These are phyloP conservation scores for Vulpes vulpes DNA, from an alignment of 2,113 vertebrate genomes.

Conservation along the genomic window DNA sequence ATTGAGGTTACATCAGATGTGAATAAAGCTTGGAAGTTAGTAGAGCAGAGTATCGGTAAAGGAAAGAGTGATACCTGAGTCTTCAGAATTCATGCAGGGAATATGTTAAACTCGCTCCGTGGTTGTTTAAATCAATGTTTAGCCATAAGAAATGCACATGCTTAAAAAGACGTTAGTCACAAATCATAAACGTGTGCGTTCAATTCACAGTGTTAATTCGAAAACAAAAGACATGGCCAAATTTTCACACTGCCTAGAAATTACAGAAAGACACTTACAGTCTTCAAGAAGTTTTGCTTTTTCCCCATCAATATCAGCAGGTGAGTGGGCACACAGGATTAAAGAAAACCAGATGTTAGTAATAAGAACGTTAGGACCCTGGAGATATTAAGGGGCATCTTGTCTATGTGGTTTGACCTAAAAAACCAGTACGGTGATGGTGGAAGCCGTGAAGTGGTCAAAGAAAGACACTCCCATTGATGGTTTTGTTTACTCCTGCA, in stretches of 20 bases:
- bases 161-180: conserved; percentile 75
- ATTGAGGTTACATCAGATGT: conserved; percentile 83
- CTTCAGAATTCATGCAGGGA: conserved; percentile 64
- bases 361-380: conserved; percentile 80
- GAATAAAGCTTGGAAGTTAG: conserved; percentile 66
- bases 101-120: conserved; percentile 74
- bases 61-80: not conserved
- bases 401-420: conserved; percentile 67
- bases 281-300: conserved; percentile 97
- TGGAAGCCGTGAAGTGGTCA: conserved; percentile 22
- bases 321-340: conserved; percentile 91
- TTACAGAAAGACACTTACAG: conserved; percentile 93
- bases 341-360: conserved; percentile 94
- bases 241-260: conserved; percentile 75
- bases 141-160: conserved; percentile 82
- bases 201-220: conserved; percentile 63
- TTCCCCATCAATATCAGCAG: conserved; percentile 93
- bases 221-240: conserved; percentile 79
- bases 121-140: conserved; percentile 84
- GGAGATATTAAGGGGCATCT: conserved; percentile 76
- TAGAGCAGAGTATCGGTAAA: conserved; percentile 64
- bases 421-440: conserved; percentile 46
- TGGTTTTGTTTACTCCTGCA: conserved; percentile 53
- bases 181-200: conserved; percentile 74
- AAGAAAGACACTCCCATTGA: conserved; percentile 71